Evolutionary conservation across 2,888 invertebrate genomes (phyloP).

Genomic region (Himalopsyche tibetana): DNA sequence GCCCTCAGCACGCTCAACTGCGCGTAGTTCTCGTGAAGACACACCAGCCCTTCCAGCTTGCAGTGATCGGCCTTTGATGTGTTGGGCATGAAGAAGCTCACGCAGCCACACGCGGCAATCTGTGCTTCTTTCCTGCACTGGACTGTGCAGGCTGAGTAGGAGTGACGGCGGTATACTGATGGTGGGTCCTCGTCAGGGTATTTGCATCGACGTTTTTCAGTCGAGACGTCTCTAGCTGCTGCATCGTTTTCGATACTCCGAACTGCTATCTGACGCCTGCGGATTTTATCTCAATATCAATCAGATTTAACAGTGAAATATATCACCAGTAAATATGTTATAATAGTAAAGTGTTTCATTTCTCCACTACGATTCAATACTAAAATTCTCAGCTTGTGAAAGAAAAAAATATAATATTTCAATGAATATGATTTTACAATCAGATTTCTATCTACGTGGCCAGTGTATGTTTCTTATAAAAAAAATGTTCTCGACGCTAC

Average conservation of each 20-base stretch:
- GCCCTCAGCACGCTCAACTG: constrained; percentile 80
- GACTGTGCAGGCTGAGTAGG: constrained; percentile 84
- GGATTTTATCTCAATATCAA: neutral
- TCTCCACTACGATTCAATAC: no score
- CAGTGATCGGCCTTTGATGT: constrained; percentile 70
- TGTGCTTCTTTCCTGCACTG: constrained; percentile 85
- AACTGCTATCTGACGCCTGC: constrained; percentile 77
- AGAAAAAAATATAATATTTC: no score
- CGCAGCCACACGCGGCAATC: constrained; percentile 81
- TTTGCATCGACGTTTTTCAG: constrained; percentile 84
- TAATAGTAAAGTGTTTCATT: no score
- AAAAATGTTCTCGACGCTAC: no score
- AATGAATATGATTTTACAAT: no score
- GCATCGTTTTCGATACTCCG: constrained; percentile 83
- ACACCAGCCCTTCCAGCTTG: constrained; percentile 70
- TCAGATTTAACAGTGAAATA: no score
- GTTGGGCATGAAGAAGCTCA: constrained; percentile 84
- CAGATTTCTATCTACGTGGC: no score
- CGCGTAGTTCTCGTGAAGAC: constrained; percentile 80
- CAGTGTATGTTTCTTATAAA: no score
- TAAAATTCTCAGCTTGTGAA: no score
- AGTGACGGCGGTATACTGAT: constrained; percentile 81
- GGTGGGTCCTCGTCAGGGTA: constrained; percentile 82
- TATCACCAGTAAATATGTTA: no score
- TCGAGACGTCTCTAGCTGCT: constrained; percentile 79